Evolutionary conservation across 2,888 invertebrate genomes (phyloP), one percentile per base, ranked within the genome.

Genomic region (Apeira syringaria): DNA sequence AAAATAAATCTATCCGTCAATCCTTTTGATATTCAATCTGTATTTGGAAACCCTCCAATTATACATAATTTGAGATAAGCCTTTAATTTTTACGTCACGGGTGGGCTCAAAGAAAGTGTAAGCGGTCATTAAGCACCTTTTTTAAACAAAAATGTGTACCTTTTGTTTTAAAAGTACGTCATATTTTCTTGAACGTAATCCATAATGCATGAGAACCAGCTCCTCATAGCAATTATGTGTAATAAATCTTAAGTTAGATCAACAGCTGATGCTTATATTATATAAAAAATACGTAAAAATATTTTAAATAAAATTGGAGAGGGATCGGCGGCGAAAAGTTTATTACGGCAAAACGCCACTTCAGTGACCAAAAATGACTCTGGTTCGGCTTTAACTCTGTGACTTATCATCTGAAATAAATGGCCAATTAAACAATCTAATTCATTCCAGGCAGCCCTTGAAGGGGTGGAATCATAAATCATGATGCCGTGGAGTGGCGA

Each of bases 361-460:
- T 71, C 64, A 66, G 71, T 73, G 68, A 70, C 76, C 79, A 65
- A 72, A 71, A 75, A 74, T 72, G 74, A 65, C 70, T 75, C 71
- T 59, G 58, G 61, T 56, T 63, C 53, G 60, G 58, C 62, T 56
- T 63, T 53, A 37, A 47, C 46, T 37, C 62, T 61, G 66, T 66
- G 68, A 66, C 68, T 59, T 86, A 88, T 88, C 87, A 78, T 72
- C 60, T 47, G 66, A 79, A 88, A 88, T 86, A 86, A 88, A 89
- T 84, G 88, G 85, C 86, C 88, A 87, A 88, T 88, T 88, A 86
- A 84, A 82, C 68, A 84, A 84, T 86, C 82, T 87, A 84, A 88
- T 86, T 85, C 82, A 83, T 87, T 86, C 78, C 60, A 67, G 74
- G 65, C 61, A 67, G 71, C 68, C 68, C 73, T 75, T 61, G 63